Percentiles rank a stretch among this genome's conserved stretches.
phyloP scores from a whole-genome alignment of 2,888 invertebrate genomes.

The Macroteleia sp. region DNA sequence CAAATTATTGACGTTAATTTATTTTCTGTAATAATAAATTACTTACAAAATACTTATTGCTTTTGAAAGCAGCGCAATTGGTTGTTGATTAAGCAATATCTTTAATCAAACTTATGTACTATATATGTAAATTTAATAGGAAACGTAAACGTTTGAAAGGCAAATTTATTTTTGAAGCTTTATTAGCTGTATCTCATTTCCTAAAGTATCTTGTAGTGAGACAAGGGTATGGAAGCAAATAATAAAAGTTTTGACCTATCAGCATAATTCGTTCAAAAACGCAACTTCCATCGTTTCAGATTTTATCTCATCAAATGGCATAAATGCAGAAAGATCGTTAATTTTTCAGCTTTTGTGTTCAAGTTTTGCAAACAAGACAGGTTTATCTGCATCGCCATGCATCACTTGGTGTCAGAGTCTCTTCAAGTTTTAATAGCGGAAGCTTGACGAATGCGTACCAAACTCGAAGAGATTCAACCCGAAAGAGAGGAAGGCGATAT shows the following conservation, averaged over 20 bases:
- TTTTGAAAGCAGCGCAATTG: no score
- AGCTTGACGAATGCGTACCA: slow-evolving; percentile 28
- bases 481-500: slow-evolving; percentile 29
- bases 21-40: no score
- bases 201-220: no score
- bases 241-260: not conserved
- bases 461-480: slow-evolving; percentile 15
- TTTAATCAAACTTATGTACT: no score
- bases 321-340: slow-evolving; percentile 32
- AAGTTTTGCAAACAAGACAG: slow-evolving; percentile 38
- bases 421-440: slow-evolving; percentile 52
- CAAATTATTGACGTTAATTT: no score
- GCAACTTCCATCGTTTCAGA: not conserved
- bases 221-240: not conserved
- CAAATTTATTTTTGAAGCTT: no score
- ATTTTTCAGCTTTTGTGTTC: slow-evolving; percentile 15
- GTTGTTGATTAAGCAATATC: no score
- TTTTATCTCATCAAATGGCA: slow-evolving; percentile 14
- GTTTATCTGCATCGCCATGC: slow-evolving; percentile 33
- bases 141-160: no score
- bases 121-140: no score
- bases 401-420: slow-evolving; percentile 35
- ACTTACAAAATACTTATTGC: no score
- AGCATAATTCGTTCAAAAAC: slow-evolving; percentile 4
- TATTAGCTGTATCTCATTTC: no score